These are phyloP conservation scores for Drosophila bipectinata DNA, from an alignment of 1,140 invertebrate species.

Conservation along the genomic window DNA sequence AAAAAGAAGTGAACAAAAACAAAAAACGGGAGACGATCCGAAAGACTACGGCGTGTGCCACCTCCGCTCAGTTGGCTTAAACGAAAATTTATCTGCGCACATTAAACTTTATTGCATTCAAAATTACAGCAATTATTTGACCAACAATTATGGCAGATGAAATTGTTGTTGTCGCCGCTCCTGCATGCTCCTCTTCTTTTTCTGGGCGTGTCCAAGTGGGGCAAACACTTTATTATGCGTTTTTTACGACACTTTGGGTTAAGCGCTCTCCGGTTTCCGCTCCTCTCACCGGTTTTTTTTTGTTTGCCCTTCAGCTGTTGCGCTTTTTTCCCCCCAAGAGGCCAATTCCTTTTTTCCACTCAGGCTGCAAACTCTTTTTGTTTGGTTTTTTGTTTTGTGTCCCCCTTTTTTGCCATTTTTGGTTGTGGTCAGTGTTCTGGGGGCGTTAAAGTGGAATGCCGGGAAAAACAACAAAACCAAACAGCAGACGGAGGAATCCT, in stretches of 20 bases:
- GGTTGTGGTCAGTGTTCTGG: conserved; percentile 49
- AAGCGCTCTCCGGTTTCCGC: conserved; percentile 36
- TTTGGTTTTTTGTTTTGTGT: neutral
- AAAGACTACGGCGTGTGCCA: conserved; percentile 31
- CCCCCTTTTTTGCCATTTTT: conserved; percentile 35
- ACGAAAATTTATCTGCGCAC: conserved; percentile 75
- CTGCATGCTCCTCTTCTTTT: conserved; percentile 3
- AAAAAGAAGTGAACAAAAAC: neutral
- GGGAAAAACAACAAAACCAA: conserved; percentile 18
- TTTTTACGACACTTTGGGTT: conserved; percentile 72
- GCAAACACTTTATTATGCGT: conserved; percentile 67
- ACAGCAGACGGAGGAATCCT: conserved; percentile 13
- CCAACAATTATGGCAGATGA: conserved; percentile 67
- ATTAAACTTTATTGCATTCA: conserved; percentile 77
- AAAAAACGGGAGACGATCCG: neutral
- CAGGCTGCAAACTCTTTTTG: conserved; percentile 29
- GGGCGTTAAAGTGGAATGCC: conserved; percentile 47
- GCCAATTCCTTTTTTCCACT: conserved; percentile 48
- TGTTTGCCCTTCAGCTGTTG: conserved; percentile 63
- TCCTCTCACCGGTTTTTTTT: conserved; percentile 3
- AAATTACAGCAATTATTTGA: conserved; percentile 79
- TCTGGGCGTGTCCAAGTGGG: conserved; percentile 31
- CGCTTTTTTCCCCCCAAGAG: conserved; percentile 56
- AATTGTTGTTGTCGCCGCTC: conserved; percentile 12
- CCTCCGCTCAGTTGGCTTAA: conserved; percentile 63